Conservation (phyloP, 2,797 vertebrate species). For the Sebastes trivittatus region DNA sequence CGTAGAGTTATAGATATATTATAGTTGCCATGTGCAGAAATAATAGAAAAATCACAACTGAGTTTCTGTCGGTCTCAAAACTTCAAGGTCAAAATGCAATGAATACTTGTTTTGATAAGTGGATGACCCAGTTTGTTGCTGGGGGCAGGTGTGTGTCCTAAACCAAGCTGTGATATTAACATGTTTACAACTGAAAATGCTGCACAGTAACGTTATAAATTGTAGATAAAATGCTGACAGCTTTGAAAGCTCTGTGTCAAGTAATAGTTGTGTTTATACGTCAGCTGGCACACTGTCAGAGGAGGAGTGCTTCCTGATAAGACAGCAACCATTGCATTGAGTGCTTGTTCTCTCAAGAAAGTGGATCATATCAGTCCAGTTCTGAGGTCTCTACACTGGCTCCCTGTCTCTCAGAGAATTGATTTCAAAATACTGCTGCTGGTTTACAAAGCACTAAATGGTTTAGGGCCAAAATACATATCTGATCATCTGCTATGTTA, state of each 20-base stretch:
- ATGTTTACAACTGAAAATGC: background rate
- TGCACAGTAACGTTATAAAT: background rate
- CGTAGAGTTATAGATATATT: background rate
- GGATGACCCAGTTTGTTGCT: background rate
- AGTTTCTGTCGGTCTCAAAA: constrained; percentile 26
- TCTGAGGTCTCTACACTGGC: too few relatives aligned
- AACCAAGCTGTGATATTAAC: background rate
- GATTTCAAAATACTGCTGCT: too few relatives aligned
- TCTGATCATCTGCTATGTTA: too few relatives aligned
- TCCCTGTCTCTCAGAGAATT: too few relatives aligned
- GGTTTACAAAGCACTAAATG: too few relatives aligned
- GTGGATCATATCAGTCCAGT: too few relatives aligned
- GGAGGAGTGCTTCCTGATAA: background rate
- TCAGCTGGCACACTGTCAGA: background rate
- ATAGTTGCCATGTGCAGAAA: background rate
- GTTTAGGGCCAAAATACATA: too few relatives aligned
- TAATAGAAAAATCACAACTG: background rate
- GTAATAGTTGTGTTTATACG: background rate
- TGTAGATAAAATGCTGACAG: background rate
- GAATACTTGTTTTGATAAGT: constrained; percentile 23
- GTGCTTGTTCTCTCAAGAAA: background rate
- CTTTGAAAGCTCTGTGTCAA: background rate
- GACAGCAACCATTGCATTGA: background rate
- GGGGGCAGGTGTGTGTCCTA: background rate
- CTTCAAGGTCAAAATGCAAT: constrained; percentile 68